Base-by-base conservation (phyloP, 2,888 invertebrate genomes). In the Fissipunctia ypsillon region DNA sequence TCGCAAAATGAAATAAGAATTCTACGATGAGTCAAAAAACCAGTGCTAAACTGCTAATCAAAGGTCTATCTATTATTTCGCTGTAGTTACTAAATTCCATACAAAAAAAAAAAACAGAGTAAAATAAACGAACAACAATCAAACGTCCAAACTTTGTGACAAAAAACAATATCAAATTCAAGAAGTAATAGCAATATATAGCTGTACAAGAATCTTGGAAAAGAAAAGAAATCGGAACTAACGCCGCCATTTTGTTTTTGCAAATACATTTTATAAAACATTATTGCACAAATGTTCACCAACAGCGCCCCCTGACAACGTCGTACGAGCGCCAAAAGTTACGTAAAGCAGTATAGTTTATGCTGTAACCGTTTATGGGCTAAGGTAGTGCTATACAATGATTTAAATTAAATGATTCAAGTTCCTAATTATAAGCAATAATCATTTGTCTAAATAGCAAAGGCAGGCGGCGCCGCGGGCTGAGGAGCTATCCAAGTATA, bases 391-490 rank as follows among this genome's bases (percentile, higher is more conserved):
- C 25, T 45, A 61, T 54, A 60, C 60, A 66, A 76, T 69, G 60
- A 76, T 76, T 76, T 54, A 80, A 80, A 71, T 81, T 52, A 66
- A 80, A 80, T 76, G 43, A 71, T 72, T 48, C 56, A n/a, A 72
- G 61, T 48, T 76, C 43, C 69, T 81, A 80, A 80, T 80, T 80
- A 80, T 69, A 59, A 80, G 77, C 66, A 80, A 80, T 80, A 80
- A 81, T 81, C 81, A 77, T 80, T 80, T 80, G 80, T 80, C 77
- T 80, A 72, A 81, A 80, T 80, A 80, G 81, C 14, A 35, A 66
- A 71, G 61, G 61, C 71, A 69, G 43, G 80, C 77, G 77, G 81
- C 69, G 81, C 77, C 81, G 67, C 65, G 66, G 69, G 66, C 75
- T 66, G n/a, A 66, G n/a, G 56, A 22, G 60, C n/a, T 71, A 80